Base-by-base conservation (phyloP, 2,113 vertebrate genomes). In the Willisornis vidua region DNA sequence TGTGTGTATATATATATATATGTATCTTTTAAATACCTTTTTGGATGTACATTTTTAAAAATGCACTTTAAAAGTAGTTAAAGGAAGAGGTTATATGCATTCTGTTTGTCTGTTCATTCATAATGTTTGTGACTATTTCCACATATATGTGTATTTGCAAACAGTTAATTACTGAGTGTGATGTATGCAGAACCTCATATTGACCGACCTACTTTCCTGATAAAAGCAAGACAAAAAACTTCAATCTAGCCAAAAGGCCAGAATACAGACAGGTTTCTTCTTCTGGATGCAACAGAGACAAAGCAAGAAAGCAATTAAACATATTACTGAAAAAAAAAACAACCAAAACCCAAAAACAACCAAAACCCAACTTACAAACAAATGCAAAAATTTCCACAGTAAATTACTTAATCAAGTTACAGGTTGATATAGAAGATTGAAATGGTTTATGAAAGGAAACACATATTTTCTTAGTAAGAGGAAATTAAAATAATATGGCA, bases 401-500 rank as follows among this genome's bases (percentile, higher is more conserved):
- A 86, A 85, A 92, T 70, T 94, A 43, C 11, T 87, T 82, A 91
- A 87, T 75, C 31, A 43, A 88, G 31, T 73, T 79, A 79, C 45
- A 94, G 45, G 35, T 72, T 87, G 41, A 85, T 94, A 90, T 35
- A 74, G 31, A 46, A 96, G 14, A 76, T 26, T 33, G 68, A 93
- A 89, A 35, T 68, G 23, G 19, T 75, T 89, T 57, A 41, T 33
- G 70, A 20, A 68, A 62, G 31, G 22, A 79, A 88, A 89, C 1
- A 51, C 80, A 85, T 62, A 1, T 87, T 93, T 79, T 52, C 31
- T 71, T 70, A 85, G 78, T 91, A 80, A 66, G 80, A 80, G 29
- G 26, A 94, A 96, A 96, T 85, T 85, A 88, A 96, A 95, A 80
- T 75, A 87, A 78, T 59, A 88, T 26, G 17, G 14, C 16, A 76